These are phyloP conservation scores for Synergus japonicus DNA, from an alignment of 2,888 invertebrate species.

Conservation along the genomic window DNA sequence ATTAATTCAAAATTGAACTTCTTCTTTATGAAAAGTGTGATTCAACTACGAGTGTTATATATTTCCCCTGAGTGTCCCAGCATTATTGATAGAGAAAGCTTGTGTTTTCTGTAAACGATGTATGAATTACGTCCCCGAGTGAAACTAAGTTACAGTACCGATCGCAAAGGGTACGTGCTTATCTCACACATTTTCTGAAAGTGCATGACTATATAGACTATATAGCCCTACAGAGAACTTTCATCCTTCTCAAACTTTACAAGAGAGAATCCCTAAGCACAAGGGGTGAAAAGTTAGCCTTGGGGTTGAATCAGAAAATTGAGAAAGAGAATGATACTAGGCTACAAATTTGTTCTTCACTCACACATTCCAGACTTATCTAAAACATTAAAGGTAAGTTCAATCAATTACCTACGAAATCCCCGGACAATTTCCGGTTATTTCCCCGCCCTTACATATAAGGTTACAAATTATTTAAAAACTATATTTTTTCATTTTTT, in stretches of 20 bases:
- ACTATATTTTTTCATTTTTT: too few species aligned
- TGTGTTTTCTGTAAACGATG: constrained; percentile 21
- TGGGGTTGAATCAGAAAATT: constrained; percentile 27
- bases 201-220: constrained; percentile 15
- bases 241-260: constrained; percentile 26
- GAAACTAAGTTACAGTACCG: constrained; percentile 19
- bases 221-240: constrained; percentile 13
- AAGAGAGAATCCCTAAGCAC: constrained; percentile 25
- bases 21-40: not conserved
- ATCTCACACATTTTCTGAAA: constrained; percentile 19
- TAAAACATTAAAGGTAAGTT: too few species aligned
- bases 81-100: constrained; percentile 1
- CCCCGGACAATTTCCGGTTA: too few species aligned
- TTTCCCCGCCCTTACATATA: too few species aligned
- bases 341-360: not conserved
- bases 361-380: not conserved
- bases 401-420: too few species aligned
- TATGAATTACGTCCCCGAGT: constrained; percentile 19
- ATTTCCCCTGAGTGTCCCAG: not conserved
- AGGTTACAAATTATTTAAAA: too few species aligned
- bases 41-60: not conserved
- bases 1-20: not conserved
- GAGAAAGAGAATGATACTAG: constrained; percentile 18
- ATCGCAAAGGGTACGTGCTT: constrained; percentile 8
- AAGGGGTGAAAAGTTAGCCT: constrained; percentile 19